Conservation (phyloP, 1,140 invertebrate genomes). For the Holotrichia oblita region DNA sequence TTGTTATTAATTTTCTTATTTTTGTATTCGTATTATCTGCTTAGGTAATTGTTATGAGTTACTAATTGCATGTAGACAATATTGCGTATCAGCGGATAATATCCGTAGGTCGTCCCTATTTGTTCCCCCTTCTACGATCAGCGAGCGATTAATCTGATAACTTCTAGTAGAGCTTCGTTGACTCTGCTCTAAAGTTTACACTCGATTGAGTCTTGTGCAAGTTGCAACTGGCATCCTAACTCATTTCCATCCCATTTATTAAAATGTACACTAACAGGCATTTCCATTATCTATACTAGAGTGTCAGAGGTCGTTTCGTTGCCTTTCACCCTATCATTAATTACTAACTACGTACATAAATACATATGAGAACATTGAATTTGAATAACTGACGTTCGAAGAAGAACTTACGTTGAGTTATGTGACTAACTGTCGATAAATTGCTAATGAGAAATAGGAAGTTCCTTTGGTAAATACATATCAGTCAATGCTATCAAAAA, state of each 20-base stretch:
- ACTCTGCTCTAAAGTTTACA: not conserved
- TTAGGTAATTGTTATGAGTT: too few species aligned
- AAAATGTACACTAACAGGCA: not conserved
- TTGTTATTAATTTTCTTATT: too few species aligned
- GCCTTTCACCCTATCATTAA: not conserved
- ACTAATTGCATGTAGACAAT: not conserved
- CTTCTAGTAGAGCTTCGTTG: not conserved
- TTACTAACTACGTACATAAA: not conserved
- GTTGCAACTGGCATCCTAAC: conserved; percentile 23
- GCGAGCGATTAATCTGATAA: conserved; percentile 5
- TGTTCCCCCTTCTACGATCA: not conserved
- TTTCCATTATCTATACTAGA: not conserved
- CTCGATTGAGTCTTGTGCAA: conserved; percentile 15
- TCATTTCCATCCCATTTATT: conserved; percentile 30
- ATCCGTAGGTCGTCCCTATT: not conserved
- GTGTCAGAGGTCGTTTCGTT: not conserved
- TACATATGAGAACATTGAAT: not conserved
- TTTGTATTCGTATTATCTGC: too few species aligned
- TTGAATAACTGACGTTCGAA: too few species aligned
- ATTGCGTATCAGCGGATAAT: not conserved
- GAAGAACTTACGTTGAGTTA: too few species aligned
- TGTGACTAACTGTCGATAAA: too few species aligned
- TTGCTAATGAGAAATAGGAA: too few species aligned
- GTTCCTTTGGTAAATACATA: too few species aligned
- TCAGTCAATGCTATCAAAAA: too few species aligned